Percentiles rank a stretch among this genome's conserved stretches.
These are phyloP conservation scores for Athripsodes cinereus DNA, from an alignment of 2,888 invertebrate genomes.

Conservation along the genomic window DNA sequence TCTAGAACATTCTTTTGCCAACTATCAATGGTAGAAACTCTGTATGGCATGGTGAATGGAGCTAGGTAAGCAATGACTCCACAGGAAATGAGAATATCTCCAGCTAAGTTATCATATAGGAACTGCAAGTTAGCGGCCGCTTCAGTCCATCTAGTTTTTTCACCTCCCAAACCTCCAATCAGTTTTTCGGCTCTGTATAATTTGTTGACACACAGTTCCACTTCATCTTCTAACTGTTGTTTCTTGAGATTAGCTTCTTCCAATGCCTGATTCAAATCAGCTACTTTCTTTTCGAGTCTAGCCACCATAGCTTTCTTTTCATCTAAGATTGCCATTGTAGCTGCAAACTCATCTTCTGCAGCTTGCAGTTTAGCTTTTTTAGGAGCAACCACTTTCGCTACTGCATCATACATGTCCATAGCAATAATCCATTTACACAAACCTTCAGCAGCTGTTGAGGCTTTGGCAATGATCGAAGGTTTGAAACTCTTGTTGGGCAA, in stretches of 20 bases:
- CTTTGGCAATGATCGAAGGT: constrained; percentile 74
- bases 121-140: constrained; percentile 70
- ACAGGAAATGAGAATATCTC: constrained; percentile 83
- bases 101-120: constrained; percentile 76
- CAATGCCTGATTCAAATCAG: constrained; percentile 62
- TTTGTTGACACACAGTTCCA: constrained; percentile 77
- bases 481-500: constrained; percentile 71
- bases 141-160: constrained; percentile 77
- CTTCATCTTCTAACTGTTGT: constrained; percentile 64
- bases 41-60: constrained; percentile 69
- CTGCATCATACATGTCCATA: constrained; percentile 82
- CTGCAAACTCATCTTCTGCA: constrained; percentile 75
- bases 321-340: constrained; percentile 78
- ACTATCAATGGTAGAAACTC: constrained; percentile 53
- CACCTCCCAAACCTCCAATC: constrained; percentile 82
- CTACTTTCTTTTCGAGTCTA: constrained; percentile 70
- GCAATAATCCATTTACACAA: constrained; percentile 87
- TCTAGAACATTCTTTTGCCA: constrained; percentile 69
- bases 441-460: constrained; percentile 92
- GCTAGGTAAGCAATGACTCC: constrained; percentile 87
- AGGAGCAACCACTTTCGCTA: constrained; percentile 76
- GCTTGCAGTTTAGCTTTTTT: constrained; percentile 75
- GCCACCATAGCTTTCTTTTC: constrained; percentile 75
- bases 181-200: constrained; percentile 80
- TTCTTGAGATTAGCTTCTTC: constrained; percentile 61